Evolutionary conservation across 1,140 invertebrate genomes (phyloP).

Genomic region (Brachionus angularis): DNA sequence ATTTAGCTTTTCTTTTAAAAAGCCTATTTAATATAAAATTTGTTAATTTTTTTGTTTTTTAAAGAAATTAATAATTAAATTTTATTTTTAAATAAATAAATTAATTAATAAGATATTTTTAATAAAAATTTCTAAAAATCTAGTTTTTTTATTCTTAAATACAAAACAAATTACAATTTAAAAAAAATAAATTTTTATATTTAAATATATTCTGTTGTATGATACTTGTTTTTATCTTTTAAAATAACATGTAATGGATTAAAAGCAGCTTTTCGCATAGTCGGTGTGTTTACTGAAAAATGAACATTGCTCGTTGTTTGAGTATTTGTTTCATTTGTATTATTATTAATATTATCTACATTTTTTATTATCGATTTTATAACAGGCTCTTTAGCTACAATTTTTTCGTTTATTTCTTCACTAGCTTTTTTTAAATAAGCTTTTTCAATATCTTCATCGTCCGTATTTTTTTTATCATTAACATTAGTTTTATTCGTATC

Average conservation of each 20-base stretch:
- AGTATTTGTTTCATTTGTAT: background rate
- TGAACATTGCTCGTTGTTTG: background rate
- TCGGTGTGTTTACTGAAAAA: background rate
- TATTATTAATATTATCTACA: background rate
- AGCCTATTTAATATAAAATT: too few relatives aligned
- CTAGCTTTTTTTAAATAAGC: conserved; percentile 22
- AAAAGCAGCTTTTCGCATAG: conserved; percentile 7
- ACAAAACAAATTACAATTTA: conserved; percentile 1
- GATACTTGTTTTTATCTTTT: conserved; percentile 44
- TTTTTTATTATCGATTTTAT: background rate
- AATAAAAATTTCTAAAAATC: too few relatives aligned
- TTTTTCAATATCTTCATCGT: conserved; percentile 12
- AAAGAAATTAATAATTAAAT: too few relatives aligned
- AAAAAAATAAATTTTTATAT: background rate
- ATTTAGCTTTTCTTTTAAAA: too few relatives aligned
- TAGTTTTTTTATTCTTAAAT: too few relatives aligned
- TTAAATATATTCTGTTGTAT: conserved; percentile 44
- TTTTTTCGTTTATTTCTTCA: conserved; percentile 28
- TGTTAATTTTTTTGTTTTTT: too few relatives aligned
- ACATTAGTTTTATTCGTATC: background rate
- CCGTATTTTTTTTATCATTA: background rate
- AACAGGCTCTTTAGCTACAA: background rate
- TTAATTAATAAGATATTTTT: too few relatives aligned
- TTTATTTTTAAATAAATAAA: too few relatives aligned
- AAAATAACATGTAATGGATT: conserved; percentile 44